phyloP scores from a whole-genome alignment of 2,113 vertebrate species.

The Fukomys damarensis region DNA sequence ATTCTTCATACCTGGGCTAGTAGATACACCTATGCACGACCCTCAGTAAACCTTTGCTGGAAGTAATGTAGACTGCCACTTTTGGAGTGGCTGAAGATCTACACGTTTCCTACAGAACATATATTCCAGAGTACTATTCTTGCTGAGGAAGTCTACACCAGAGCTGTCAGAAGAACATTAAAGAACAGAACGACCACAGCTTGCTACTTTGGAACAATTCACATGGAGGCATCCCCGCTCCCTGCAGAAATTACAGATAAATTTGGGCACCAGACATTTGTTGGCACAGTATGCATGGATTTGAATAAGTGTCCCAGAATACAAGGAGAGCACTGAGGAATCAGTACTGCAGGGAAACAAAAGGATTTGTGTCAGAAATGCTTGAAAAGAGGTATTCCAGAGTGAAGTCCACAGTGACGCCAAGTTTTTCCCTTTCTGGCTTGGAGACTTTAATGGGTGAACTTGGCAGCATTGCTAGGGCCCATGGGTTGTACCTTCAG shows the following conservation, averaged over 20 bases:
- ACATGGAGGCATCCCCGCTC: constrained; percentile 94
- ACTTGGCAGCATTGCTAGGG: constrained; percentile 91
- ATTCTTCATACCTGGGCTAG: constrained; percentile 97
- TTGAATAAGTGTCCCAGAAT: constrained; percentile 88
- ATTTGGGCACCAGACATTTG: constrained; percentile 95
- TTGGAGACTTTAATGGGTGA: constrained; percentile 88
- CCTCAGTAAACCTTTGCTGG: constrained; percentile 93
- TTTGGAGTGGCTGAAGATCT: constrained; percentile 93
- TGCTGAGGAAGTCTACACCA: constrained; percentile 91
- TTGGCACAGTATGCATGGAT: constrained; percentile 99
- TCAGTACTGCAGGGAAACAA: constrained; percentile 90
- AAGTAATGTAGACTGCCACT: constrained; percentile 93
- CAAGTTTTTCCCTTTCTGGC: constrained; percentile 93
- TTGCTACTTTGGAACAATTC: constrained; percentile 97
- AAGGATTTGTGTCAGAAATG: constrained; percentile 85
- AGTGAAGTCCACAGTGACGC: constrained; percentile 94
- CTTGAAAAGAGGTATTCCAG: constrained; percentile 88
- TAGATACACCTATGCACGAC: constrained; percentile 97
- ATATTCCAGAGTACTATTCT: constrained; percentile 88
- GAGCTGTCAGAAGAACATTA: constrained; percentile 86
- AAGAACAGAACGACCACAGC: constrained; percentile 94
- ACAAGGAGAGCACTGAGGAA: constrained; percentile 91
- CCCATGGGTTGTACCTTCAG: constrained; percentile 92
- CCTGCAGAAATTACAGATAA: constrained; percentile 93
- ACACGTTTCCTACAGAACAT: constrained; percentile 93